Evolutionary conservation across 2,113 vertebrate species (phyloP).

Genomic region (Toxotes chatareus): DNA sequence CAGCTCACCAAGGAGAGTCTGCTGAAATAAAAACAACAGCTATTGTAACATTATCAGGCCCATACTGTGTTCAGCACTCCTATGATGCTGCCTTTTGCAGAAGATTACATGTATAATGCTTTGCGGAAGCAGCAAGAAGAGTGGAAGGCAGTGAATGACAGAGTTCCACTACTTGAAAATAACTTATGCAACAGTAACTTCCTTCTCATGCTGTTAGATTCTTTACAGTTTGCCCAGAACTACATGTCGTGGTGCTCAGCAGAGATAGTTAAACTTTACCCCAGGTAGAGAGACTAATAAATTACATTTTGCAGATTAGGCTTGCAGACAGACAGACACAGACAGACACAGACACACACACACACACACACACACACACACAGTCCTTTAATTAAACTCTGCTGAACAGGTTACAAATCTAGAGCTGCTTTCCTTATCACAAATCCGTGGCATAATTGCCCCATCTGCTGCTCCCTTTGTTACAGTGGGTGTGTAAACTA

Average conservation of each 20-base stretch:
- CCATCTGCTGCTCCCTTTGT: slow-evolving; percentile 61
- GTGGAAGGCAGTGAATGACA: background rate
- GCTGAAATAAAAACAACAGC: slow-evolving; percentile 24
- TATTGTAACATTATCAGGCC: slow-evolving; percentile 14
- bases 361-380: slow-evolving; percentile 25
- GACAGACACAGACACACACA: slow-evolving; percentile 12
- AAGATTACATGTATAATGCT: slow-evolving; percentile 25
- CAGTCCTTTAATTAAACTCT: slow-evolving; percentile 68
- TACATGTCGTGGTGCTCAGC: slow-evolving; percentile 17
- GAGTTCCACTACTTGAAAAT: background rate
- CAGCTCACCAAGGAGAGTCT: background rate
- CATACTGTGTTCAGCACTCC: slow-evolving; percentile 7
- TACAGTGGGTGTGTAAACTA: slow-evolving; percentile 28
- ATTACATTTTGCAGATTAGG: slow-evolving; percentile 46
- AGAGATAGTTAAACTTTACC: slow-evolving; percentile 39
- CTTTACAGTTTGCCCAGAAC: slow-evolving; percentile 4
- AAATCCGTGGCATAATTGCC: slow-evolving; percentile 60
- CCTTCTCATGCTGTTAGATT: background rate
- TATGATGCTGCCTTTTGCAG: slow-evolving; percentile 10
- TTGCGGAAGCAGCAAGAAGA: slow-evolving; percentile 8
- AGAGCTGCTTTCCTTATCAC: slow-evolving; percentile 60
- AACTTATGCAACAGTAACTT: slow-evolving; percentile 15
- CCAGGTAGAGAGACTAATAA: slow-evolving; percentile 45
- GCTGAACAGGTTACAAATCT: slow-evolving; percentile 65
- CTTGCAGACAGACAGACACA: slow-evolving; percentile 3